Evolutionary conservation across 2,888 invertebrate species (phyloP), one percentile per base, ranked within the genome.

Genomic region (Elegia similella): DNA sequence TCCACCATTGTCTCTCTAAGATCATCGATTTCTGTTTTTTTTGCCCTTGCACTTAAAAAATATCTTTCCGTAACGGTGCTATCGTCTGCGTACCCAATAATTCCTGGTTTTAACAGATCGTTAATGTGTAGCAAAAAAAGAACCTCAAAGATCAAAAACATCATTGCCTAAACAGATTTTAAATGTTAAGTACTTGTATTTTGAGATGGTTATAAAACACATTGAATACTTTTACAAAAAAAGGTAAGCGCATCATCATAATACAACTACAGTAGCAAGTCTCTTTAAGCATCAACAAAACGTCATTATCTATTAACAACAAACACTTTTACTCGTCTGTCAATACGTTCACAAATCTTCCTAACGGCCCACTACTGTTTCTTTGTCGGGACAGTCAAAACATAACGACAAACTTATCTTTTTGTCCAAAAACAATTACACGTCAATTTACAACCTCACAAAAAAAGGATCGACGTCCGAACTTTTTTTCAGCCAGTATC

Each of bases 341-440:
- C 60, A 62, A 63, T 52, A 56, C 56, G 30, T 13, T 34, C 58
- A 71, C 69, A 75, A 75, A 74, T 74, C 71, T 73, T 71, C 52
- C 65, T 62, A 65, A 66, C 61, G 48, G 60, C 52, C 62, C 59
- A 54, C 72, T 68, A 71, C 72, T 72, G 73, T 72, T 63, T 67
- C 66, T 69, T 75, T 75, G 75, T 75, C 62, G 56, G 57, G 56
- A 48, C 65, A 62, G 79, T 82, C 83, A 81, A 77, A 84, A 84
- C 75, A 81, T 62, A 72, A 77, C 76, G 76, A 78, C 69, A 73
- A 67, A 64, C 68, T 56, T 48, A 50, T 56, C 56, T 56, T 73
- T 73, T 78, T 72, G 76, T 75, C 70, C 70, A 65, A 75, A 81
- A 82, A 83, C 81, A 85, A 85, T 84, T 82, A 83, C 72, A 70